These are phyloP conservation scores for Heterotilapia buettikoferi DNA, from an alignment of 2,113 vertebrate species.

Conservation along the genomic window DNA sequence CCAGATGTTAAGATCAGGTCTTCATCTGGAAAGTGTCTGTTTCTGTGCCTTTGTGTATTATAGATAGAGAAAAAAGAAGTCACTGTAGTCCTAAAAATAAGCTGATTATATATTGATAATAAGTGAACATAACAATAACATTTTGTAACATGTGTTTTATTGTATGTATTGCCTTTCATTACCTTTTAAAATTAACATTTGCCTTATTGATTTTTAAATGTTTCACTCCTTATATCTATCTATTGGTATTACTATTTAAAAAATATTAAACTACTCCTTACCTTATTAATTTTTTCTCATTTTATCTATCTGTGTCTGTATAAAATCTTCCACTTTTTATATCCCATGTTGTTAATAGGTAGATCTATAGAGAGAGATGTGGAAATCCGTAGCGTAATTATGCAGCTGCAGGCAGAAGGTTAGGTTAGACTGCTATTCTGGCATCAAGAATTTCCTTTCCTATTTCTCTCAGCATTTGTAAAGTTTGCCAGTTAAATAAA, in stretches of 20 bases:
- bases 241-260: not conserved
- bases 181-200: not conserved
- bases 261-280: not conserved
- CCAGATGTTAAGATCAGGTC: not conserved
- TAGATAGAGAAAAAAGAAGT: not conserved
- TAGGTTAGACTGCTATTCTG: not conserved
- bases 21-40: not conserved
- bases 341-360: not conserved
- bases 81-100: not conserved
- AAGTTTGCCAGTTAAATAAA: not conserved
- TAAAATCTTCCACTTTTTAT: not conserved
- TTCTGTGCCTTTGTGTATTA: not conserved
- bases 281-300: not conserved
- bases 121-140: not conserved
- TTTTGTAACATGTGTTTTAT: not conserved
- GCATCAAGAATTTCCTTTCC: not conserved
- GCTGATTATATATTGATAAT: not conserved
- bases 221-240: not conserved
- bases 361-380: not conserved
- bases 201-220: not conserved
- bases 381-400: not conserved
- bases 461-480: not conserved
- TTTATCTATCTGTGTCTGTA: not conserved
- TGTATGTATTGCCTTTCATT: not conserved
- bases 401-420: not conserved